These are phyloP conservation scores for Sceloporus tristichus DNA, from an alignment of 2,113 vertebrate genomes.

Conservation along the genomic window DNA sequence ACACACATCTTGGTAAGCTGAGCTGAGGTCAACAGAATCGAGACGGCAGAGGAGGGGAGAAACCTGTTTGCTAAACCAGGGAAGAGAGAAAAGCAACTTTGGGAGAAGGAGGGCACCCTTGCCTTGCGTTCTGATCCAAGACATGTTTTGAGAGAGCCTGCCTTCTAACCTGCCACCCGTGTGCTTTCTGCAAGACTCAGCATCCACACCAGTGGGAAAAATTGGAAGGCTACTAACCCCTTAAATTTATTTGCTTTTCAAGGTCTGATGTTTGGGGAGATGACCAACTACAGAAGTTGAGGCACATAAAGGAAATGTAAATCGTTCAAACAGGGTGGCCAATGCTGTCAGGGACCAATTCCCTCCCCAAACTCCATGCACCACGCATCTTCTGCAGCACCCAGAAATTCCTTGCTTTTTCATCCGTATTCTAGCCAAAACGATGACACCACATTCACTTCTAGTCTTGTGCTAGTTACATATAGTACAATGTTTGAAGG, in stretches of 20 bases:
- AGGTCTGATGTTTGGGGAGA: neutral
- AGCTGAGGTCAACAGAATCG: constrained; percentile 62
- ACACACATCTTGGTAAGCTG: constrained; percentile 57
- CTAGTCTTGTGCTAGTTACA: too few species aligned
- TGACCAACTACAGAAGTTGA: too few species aligned
- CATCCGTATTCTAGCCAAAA: too few species aligned
- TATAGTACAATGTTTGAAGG: too few species aligned
- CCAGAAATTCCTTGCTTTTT: too few species aligned
- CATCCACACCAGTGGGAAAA: neutral
- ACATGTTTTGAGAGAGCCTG: neutral
- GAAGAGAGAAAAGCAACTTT: constrained; percentile 38
- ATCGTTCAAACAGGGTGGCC: too few species aligned
- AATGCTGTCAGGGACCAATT: too few species aligned
- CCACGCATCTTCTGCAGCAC: too few species aligned
- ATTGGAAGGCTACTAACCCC: constrained; percentile 23
- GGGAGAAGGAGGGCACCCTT: neutral
- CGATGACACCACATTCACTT: too few species aligned
- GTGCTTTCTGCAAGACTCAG: neutral
- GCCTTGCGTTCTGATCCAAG: neutral
- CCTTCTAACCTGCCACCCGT: neutral
- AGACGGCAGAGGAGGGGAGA: neutral
- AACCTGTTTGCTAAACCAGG: neutral
- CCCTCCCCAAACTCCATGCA: too few species aligned
- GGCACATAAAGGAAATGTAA: too few species aligned
- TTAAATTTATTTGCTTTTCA: accelerated